A percentile compares a stretch with the other conserved stretches of the same genome.
Evolutionary conservation across 2,113 vertebrate genomes (phyloP).

Genomic region (Lepisosteus osseus): DNA sequence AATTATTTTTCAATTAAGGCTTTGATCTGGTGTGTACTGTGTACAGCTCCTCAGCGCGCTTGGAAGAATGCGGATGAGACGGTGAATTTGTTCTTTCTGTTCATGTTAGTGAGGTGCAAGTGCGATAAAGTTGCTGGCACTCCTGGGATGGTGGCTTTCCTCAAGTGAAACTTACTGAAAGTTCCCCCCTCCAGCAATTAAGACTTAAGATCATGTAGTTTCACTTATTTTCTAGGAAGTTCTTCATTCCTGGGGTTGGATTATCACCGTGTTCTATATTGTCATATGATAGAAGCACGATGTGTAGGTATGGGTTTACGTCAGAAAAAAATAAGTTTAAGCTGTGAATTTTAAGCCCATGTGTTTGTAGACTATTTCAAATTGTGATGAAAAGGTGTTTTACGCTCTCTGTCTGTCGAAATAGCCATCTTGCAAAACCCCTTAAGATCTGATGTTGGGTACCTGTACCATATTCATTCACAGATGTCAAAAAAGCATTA

Average conservation of each 20-base stretch:
- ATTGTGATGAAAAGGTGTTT: no score
- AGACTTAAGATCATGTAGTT: neutral
- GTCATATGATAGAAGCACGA: no score
- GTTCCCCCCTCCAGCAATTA: no score
- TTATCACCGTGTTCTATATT: neutral
- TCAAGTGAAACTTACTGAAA: slow-evolving; percentile 34
- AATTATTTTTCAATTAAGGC: slow-evolving; percentile 99
- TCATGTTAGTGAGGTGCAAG: slow-evolving; percentile 51
- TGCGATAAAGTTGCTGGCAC: slow-evolving; percentile 40
- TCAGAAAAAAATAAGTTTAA: no score
- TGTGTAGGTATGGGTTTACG: no score
- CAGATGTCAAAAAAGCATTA: no score
- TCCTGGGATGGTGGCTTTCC: slow-evolving; percentile 30
- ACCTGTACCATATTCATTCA: no score
- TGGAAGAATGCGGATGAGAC: slow-evolving; percentile 63
- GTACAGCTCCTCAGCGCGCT: slow-evolving; percentile 53
- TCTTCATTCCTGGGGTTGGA: neutral
- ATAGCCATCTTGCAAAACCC: no score
- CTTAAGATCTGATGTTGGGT: no score
- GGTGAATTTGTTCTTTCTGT: slow-evolving; percentile 62
- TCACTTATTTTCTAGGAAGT: neutral
- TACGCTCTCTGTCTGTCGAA: no score
- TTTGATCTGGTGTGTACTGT: slow-evolving; percentile 89
- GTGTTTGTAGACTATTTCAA: no score
- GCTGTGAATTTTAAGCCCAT: no score